These are phyloP conservation scores for Medauroidea extradentata DNA, from an alignment of 1,140 invertebrate genomes.

Conservation along the genomic window DNA sequence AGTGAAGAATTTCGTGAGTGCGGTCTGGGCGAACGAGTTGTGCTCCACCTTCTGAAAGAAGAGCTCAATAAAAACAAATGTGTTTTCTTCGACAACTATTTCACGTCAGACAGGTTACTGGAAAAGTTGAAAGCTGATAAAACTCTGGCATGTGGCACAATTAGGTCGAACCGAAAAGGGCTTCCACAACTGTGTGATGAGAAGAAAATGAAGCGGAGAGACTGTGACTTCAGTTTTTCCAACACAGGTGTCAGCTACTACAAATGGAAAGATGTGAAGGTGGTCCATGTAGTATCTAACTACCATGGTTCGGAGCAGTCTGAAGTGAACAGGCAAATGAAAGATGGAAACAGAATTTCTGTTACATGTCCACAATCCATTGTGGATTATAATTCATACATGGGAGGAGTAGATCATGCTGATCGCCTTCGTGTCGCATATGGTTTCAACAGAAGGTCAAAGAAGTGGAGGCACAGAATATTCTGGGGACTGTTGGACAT, in stretches of 20 bases:
- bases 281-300: too few relatives aligned
- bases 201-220: too few relatives aligned
- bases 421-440: constrained; percentile 37
- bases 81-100: constrained; percentile 31
- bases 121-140: constrained; percentile 16
- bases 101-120: constrained; percentile 22
- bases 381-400: constrained; percentile 37
- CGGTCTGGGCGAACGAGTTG: constrained; percentile 36
- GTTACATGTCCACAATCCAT: too few relatives aligned
- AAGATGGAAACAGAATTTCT: too few relatives aligned
- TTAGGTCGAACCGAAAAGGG: constrained; percentile 16
- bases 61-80: constrained; percentile 17
- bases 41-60: constrained; percentile 30
- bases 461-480: constrained; percentile 40
- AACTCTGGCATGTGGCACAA: constrained; percentile 28
- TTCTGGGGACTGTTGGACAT: constrained; percentile 36
- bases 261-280: too few relatives aligned
- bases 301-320: too few relatives aligned
- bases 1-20: background rate
- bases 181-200: constrained; percentile 9
- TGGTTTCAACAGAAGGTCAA: constrained; percentile 34
- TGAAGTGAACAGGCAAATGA: too few relatives aligned
- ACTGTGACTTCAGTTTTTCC: too few relatives aligned
- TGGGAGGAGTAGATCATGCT: constrained; percentile 40
- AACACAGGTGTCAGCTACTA: too few relatives aligned